phyloP scores from a whole-genome alignment of 2,113 vertebrate genomes.

The Hippocampus abdominalis region DNA sequence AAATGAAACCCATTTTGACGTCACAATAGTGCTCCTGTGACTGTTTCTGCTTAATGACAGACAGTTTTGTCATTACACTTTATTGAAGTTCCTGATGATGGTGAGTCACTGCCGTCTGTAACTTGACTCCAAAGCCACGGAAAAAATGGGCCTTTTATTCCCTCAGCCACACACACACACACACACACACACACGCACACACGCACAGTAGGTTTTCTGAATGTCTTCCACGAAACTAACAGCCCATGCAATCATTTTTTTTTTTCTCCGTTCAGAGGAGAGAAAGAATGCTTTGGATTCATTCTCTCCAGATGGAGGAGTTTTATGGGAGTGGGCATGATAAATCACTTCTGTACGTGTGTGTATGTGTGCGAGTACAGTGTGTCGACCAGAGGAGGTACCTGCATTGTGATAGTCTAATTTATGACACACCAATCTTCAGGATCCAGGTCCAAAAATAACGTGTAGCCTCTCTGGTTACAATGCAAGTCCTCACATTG shows the following conservation, averaged over 20 bases:
- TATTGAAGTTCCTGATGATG: conserved; percentile 32
- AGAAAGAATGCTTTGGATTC: conserved; percentile 64
- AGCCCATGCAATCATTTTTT: conserved; percentile 23
- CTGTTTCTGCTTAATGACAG: conserved; percentile 20
- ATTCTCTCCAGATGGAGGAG: conserved; percentile 56
- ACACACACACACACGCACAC: not conserved
- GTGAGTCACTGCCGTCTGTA: conserved; percentile 46
- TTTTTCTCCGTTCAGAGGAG: conserved; percentile 34
- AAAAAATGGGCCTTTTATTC: conserved; percentile 41
- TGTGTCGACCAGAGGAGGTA: conserved; percentile 8
- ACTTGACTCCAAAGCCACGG: conserved; percentile 24
- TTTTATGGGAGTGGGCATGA: conserved; percentile 37
- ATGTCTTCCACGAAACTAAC: conserved; percentile 34
- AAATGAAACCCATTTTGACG: conserved; percentile 4
- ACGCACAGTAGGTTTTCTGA: conserved; percentile 24
- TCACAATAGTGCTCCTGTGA: conserved; percentile 41
- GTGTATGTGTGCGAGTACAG: not conserved
- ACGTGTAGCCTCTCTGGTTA: conserved; percentile 45
- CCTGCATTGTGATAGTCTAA: conserved; percentile 23
- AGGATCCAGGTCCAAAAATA: conserved; percentile 56
- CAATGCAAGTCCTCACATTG: conserved; percentile 46
- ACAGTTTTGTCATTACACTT: conserved; percentile 6
- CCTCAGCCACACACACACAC: conserved; percentile 4
- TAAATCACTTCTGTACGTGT: conserved; percentile 46
- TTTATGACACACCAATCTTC: conserved; percentile 19